Percentiles rank a stretch among this genome's conserved stretches.
Evolutionary conservation across 2,113 vertebrate species (phyloP).

Genomic region (Amblyornis subalaris): DNA sequence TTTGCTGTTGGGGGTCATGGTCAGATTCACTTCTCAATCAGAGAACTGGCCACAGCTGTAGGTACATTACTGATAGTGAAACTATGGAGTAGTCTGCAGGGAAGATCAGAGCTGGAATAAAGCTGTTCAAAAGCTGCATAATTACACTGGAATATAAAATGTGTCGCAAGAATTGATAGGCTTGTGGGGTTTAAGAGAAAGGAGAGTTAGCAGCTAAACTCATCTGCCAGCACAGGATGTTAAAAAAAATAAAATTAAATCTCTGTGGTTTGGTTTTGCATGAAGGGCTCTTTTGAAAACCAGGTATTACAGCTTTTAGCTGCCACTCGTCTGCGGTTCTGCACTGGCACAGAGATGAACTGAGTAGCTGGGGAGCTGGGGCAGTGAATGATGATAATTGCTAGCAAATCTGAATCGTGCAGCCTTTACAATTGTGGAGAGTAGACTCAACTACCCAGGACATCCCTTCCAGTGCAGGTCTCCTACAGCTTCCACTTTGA

Average conservation of each 20-base stretch:
- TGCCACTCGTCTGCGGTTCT: not conserved
- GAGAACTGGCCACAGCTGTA: not conserved
- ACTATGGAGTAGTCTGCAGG: not conserved
- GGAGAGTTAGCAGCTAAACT: not conserved
- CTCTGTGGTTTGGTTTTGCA: not conserved
- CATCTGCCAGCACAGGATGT: not conserved
- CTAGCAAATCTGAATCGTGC: not conserved
- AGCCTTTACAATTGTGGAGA: not conserved
- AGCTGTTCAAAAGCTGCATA: not conserved
- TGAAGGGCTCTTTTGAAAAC: constrained; percentile 19
- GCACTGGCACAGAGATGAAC: not conserved
- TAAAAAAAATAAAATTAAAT: not conserved
- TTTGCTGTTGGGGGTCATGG: not conserved
- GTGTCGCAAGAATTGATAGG: not conserved
- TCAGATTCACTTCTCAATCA: not conserved
- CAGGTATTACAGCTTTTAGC: not conserved
- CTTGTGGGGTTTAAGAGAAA: not conserved
- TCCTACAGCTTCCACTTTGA: not conserved
- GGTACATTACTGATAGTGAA: not conserved
- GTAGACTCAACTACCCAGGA: not conserved
- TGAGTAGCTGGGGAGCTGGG: not conserved
- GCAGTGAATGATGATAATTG: not conserved
- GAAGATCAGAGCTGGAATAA: not conserved
- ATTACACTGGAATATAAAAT: not conserved
- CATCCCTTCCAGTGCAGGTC: not conserved